A percentile compares a stretch with the other conserved stretches of the same genome.
phyloP scores from a whole-genome alignment of 2,797 vertebrate species.

The Triplophysa yarkandensis region DNA sequence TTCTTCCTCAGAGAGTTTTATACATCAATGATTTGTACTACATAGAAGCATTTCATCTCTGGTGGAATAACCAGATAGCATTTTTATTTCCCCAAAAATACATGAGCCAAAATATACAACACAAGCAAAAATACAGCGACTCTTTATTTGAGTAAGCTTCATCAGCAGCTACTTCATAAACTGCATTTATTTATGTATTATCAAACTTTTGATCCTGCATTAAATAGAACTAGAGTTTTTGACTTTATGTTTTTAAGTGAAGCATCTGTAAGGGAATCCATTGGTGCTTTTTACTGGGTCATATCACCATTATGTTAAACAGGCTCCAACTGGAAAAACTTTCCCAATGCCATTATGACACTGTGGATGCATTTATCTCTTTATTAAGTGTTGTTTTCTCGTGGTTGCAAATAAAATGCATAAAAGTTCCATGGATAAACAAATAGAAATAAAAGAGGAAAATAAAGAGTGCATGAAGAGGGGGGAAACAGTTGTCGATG shows the following conservation, averaged over 20 bases:
- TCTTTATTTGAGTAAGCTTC: too few species aligned
- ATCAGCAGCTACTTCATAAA: too few species aligned
- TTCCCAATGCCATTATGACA: not conserved
- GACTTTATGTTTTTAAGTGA: constrained; percentile 25
- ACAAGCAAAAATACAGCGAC: too few species aligned
- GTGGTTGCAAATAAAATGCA: constrained; percentile 59
- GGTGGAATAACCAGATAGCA: not conserved
- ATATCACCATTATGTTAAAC: not conserved
- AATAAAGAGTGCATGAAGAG: constrained; percentile 74
- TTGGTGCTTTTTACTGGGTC: not conserved
- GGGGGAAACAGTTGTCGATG: constrained; percentile 82
- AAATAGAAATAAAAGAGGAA: constrained; percentile 73
- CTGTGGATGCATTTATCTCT: not conserved
- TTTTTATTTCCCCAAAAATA: not conserved
- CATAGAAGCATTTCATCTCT: not conserved
- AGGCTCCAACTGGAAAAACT: not conserved
- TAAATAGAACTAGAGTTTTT: too few species aligned
- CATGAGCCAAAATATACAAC: not conserved
- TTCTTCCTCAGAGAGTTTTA: not conserved
- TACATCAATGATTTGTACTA: not conserved
- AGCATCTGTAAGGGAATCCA: not conserved
- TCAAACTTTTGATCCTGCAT: too few species aligned
- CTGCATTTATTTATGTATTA: too few species aligned
- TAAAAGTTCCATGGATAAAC: constrained; percentile 70
- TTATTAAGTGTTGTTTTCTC: not conserved